Evolutionary conservation across 2,888 invertebrate species (phyloP).

Genomic region (Spatulosminthurus flaviceps): DNA sequence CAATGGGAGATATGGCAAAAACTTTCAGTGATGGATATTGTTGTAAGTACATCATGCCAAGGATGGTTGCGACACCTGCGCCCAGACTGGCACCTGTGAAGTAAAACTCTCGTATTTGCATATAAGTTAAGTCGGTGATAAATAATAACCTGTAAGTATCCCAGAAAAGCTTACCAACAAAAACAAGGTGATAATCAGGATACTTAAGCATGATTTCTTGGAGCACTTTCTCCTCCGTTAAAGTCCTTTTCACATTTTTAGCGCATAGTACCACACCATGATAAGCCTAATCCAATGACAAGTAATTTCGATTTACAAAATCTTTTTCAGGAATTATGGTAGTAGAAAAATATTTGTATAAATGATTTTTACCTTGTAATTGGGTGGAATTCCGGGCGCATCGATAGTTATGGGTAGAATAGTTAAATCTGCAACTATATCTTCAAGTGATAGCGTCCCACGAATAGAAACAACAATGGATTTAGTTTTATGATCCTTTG

Average conservation of each 20-base stretch:
- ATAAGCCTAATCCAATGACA: no score
- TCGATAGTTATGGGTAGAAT: constrained; percentile 79
- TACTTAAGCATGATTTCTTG: constrained; percentile 77
- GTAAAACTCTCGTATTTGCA: background rate
- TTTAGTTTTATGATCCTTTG: constrained; percentile 81
- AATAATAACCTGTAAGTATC: no score
- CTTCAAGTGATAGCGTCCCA: constrained; percentile 86
- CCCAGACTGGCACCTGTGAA: constrained; percentile 84
- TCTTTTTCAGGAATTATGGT: no score
- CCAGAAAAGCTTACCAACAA: constrained; percentile 72
- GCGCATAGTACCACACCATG: constrained; percentile 87
- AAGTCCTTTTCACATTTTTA: constrained; percentile 76
- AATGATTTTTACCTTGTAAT: constrained; percentile 71
- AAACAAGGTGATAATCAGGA: constrained; percentile 78
- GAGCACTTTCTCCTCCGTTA: constrained; percentile 74
- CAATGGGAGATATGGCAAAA: constrained; percentile 87
- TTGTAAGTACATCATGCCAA: constrained; percentile 80
- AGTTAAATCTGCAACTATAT: constrained; percentile 84
- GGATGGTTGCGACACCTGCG: constrained; percentile 83
- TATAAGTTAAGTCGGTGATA: background rate
- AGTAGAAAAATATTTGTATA: no score
- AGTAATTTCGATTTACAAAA: no score
- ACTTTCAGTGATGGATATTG: constrained; percentile 84
- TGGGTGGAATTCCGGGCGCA: constrained; percentile 73
- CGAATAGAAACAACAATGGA: constrained; percentile 84